Conservation (phyloP, 2,113 vertebrate genomes). For the Epinephelus cyanopodus region DNA sequence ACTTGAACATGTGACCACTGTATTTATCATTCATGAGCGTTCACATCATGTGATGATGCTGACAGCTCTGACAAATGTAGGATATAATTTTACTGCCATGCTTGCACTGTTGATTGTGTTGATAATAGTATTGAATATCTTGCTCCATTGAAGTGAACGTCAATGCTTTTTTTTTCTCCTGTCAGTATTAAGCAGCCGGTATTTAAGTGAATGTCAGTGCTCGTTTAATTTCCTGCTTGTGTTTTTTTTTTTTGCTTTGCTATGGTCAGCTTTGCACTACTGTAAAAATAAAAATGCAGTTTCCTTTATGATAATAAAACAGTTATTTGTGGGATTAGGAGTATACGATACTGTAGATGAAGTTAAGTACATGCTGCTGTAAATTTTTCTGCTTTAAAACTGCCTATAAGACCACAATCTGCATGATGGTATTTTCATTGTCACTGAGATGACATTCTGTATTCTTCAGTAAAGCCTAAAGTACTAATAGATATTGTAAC, state of each 20-base stretch:
- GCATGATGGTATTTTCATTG: conserved; percentile 72
- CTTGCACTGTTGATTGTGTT: conserved; percentile 71
- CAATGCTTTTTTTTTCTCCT: conserved; percentile 27
- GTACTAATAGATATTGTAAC: conserved; percentile 58
- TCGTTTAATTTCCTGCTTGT: conserved; percentile 50
- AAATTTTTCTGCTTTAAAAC: conserved; percentile 70
- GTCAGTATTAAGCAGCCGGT: conserved; percentile 60
- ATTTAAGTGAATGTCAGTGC: conserved; percentile 62
- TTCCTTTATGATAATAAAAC: conserved; percentile 50
- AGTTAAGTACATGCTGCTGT: conserved; percentile 71
- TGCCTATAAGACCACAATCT: conserved; percentile 55
- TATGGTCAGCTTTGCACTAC: conserved; percentile 65
- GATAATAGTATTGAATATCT: conserved; percentile 35
- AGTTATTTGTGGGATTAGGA: conserved; percentile 54
- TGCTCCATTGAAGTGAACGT: conserved; percentile 66
- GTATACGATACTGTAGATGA: conserved; percentile 59
- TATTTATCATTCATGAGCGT: conserved; percentile 18
- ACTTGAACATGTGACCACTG: conserved; percentile 15
- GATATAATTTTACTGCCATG: conserved; percentile 54
- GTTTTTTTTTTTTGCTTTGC: conserved; percentile 55
- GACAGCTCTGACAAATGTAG: conserved; percentile 30
- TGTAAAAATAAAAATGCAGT: conserved; percentile 40
- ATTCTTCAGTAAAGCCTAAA: conserved; percentile 44
- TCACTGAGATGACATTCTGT: conserved; percentile 45
- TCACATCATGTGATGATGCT: not conserved